Conservation (phyloP, 2,113 vertebrate genomes). For the Furnarius figulus region DNA sequence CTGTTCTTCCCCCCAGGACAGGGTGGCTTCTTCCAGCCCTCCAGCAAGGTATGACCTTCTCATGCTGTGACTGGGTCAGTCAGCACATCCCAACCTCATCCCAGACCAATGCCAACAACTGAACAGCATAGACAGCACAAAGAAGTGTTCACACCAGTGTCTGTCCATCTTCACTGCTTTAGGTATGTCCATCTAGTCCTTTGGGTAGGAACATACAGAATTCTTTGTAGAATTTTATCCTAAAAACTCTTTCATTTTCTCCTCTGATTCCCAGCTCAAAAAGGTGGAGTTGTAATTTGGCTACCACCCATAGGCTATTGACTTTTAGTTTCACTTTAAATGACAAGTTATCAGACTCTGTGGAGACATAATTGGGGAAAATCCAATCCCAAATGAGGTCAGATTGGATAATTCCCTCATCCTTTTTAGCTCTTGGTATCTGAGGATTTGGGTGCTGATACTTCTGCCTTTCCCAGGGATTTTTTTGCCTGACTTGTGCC, state of each 20-base stretch:
- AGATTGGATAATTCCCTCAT: background rate
- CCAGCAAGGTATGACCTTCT: background rate
- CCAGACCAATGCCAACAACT: background rate
- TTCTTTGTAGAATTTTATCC: background rate
- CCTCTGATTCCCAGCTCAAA: background rate
- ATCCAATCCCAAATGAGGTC: background rate
- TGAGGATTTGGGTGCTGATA: background rate
- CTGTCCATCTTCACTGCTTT: background rate
- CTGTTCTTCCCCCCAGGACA: background rate
- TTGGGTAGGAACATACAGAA: accelerated
- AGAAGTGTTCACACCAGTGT: background rate
- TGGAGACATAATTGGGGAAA: background rate
- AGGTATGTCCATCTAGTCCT: too few species aligned
- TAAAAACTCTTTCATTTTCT: background rate
- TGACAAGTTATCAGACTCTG: background rate
- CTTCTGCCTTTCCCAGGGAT: background rate
- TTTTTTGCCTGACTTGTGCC: background rate
- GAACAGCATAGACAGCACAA: background rate
- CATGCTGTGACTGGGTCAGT: background rate
- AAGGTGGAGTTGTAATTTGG: background rate
- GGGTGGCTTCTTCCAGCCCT: background rate
- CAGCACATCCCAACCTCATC: background rate
- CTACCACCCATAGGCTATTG: background rate
- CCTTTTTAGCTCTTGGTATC: background rate
- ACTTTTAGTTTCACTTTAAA: background rate